These are phyloP conservation scores for Cordilura impudica DNA, from an alignment of 2,888 invertebrate species.

Conservation along the genomic window DNA sequence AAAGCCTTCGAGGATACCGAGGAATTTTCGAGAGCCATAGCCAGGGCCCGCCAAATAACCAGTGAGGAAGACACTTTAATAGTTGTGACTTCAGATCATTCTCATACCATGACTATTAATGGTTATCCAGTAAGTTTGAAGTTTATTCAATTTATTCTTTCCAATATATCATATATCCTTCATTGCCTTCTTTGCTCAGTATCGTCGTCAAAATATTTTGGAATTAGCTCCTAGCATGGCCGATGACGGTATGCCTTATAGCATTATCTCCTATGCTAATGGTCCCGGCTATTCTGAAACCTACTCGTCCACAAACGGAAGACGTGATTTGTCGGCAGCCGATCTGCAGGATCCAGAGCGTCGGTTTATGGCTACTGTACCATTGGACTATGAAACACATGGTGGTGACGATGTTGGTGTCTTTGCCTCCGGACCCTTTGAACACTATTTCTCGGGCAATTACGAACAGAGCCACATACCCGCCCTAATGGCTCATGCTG, in stretches of 20 bases:
- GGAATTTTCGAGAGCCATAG: slow-evolving; percentile 85
- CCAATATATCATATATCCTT: background rate
- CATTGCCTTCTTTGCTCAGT: slow-evolving; percentile 21
- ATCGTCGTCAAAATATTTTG: slow-evolving; percentile 80
- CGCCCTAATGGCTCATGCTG: slow-evolving; percentile 84
- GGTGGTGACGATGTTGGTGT: slow-evolving; percentile 89
- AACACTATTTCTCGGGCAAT: slow-evolving; percentile 87
- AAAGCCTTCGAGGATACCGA: slow-evolving; percentile 88
- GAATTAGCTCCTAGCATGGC: slow-evolving; percentile 79
- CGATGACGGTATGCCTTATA: slow-evolving; percentile 82
- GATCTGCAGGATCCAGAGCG: slow-evolving; percentile 67
- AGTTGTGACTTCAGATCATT: slow-evolving; percentile 89
- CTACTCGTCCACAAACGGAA: slow-evolving; percentile 65
- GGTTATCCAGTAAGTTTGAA: slow-evolving; percentile 83
- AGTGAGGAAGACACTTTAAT: slow-evolving; percentile 85
- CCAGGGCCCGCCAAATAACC: slow-evolving; percentile 81
- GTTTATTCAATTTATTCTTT: background rate
- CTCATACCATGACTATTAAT: slow-evolving; percentile 86
- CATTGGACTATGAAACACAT: slow-evolving; percentile 82
- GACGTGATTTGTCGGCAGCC: slow-evolving; percentile 65
- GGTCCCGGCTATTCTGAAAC: slow-evolving; percentile 81
- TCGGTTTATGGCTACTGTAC: slow-evolving; percentile 81
- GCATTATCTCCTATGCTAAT: slow-evolving; percentile 86
- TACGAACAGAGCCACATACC: slow-evolving; percentile 88
- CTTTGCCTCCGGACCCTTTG: slow-evolving; percentile 86